phyloP scores from a whole-genome alignment of 2,888 invertebrate genomes.

The Drosophila pegasa region DNA sequence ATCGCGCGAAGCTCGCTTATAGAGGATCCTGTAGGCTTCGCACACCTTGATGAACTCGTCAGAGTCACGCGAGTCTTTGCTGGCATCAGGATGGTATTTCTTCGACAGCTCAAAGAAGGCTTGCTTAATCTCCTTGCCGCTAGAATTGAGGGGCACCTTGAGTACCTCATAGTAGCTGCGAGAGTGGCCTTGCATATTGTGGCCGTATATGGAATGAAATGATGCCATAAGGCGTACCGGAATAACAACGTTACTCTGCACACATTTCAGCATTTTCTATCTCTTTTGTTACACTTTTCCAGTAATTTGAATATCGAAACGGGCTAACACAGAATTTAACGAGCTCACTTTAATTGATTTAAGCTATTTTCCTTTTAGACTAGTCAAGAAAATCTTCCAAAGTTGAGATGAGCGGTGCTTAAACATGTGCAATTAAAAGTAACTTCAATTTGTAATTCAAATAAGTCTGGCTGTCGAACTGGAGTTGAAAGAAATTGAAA shows the following conservation, averaged over 20 bases:
- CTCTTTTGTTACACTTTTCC: background rate
- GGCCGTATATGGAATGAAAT: constrained; percentile 13
- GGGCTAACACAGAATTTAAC: constrained; percentile 14
- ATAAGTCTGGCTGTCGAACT: background rate
- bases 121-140: constrained; percentile 42
- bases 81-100: constrained; percentile 63
- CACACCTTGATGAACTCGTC: constrained; percentile 52
- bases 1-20: constrained; percentile 23
- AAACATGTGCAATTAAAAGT: background rate
- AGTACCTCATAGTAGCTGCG: constrained; percentile 61
- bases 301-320: constrained; percentile 13
- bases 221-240: constrained; percentile 32
- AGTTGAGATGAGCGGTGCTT: too few species aligned
- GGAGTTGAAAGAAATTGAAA: background rate
- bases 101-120: constrained; percentile 60
- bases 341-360: background rate
- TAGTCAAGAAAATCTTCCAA: constrained; percentile 7
- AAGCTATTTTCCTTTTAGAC: background rate
- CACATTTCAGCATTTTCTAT: constrained; percentile 11
- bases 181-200: background rate
- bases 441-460: background rate
- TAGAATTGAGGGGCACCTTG: constrained; percentile 39
- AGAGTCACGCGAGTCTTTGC: constrained; percentile 15
- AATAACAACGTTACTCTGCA: constrained; percentile 4
- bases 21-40: constrained; percentile 58